These are phyloP conservation scores for Hipparchia sbordonii DNA, from an alignment of 2,888 invertebrate species.

Conservation along the genomic window DNA sequence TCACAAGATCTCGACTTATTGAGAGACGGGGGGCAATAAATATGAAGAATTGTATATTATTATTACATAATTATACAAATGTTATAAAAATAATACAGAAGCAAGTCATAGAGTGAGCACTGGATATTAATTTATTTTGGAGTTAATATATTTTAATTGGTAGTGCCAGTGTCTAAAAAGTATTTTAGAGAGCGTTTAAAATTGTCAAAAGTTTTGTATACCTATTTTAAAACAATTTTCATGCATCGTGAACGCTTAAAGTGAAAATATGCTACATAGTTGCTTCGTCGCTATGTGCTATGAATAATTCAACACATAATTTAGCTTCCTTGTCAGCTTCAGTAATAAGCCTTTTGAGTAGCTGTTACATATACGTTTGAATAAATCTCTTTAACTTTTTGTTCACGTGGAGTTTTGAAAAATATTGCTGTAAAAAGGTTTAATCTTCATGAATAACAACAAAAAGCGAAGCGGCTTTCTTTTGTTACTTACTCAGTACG, in stretches of 20 bases:
- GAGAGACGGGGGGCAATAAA: no score
- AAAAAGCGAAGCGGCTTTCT: not conserved
- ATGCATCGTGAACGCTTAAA: conserved; percentile 1
- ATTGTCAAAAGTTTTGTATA: not conserved
- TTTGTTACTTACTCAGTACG: not conserved
- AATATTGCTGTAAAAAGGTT: conserved; percentile 2
- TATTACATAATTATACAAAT: no score
- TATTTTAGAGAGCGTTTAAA: no score
- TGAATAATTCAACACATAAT: conserved; percentile 56
- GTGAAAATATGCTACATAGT: conserved; percentile 16
- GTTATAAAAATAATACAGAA: no score
- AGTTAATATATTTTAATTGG: no score
- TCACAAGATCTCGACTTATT: no score
- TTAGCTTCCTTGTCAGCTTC: conserved; percentile 44
- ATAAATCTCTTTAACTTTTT: conserved; percentile 14
- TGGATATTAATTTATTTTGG: no score
- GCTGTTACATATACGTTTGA: not conserved
- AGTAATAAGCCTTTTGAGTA: conserved; percentile 28
- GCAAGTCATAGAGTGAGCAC: no score
- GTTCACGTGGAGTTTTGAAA: not conserved
- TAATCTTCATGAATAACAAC: conserved; percentile 5
- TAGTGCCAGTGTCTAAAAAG: no score
- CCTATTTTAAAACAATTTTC: conserved; percentile 12
- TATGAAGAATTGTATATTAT: no score
- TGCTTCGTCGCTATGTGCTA: conserved; percentile 1